These are phyloP conservation scores for Kuschelorhynchus macadamiae DNA, from an alignment of 2,888 invertebrate species.

Conservation along the genomic window DNA sequence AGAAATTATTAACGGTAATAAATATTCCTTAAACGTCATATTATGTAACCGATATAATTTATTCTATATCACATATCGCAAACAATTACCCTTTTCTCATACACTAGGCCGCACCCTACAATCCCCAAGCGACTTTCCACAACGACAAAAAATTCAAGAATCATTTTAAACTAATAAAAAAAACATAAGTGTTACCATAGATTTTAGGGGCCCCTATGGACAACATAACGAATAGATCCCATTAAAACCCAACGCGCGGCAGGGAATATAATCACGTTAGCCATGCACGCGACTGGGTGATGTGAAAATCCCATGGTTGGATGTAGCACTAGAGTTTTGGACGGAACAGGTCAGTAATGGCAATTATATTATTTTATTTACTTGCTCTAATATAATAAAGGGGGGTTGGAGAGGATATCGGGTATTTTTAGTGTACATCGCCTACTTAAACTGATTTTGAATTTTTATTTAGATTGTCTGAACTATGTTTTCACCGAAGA, in stretches of 20 bases:
- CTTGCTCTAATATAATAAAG: too few relatives aligned
- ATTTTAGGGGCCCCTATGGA: constrained; percentile 38
- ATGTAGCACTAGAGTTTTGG: constrained; percentile 7
- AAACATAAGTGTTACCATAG: constrained; percentile 36
- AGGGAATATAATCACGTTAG: constrained; percentile 37
- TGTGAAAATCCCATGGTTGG: constrained; percentile 32
- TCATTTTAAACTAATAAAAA: constrained; percentile 23
- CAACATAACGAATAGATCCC: constrained; percentile 40
- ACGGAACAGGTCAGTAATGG: constrained; percentile 8
- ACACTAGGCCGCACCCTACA: constrained; percentile 12
- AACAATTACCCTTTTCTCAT: too few relatives aligned
- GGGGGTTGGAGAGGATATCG: too few relatives aligned
- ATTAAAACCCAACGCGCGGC: constrained; percentile 37
- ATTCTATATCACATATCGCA: too few relatives aligned
- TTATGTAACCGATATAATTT: too few relatives aligned
- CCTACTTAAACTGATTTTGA: too few relatives aligned
- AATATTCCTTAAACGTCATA: too few relatives aligned
- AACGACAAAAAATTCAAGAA: constrained; percentile 7
- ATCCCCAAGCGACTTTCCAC: constrained; percentile 14
- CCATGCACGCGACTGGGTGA: constrained; percentile 32
- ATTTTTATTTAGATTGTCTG: too few relatives aligned
- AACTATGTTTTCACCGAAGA: too few relatives aligned
- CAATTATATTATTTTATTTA: too few relatives aligned
- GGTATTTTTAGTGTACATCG: too few relatives aligned
- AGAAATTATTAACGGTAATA: too few relatives aligned